These are phyloP conservation scores for Tylochromis polylepis DNA, from an alignment of 2,113 vertebrate species.

Conservation along the genomic window DNA sequence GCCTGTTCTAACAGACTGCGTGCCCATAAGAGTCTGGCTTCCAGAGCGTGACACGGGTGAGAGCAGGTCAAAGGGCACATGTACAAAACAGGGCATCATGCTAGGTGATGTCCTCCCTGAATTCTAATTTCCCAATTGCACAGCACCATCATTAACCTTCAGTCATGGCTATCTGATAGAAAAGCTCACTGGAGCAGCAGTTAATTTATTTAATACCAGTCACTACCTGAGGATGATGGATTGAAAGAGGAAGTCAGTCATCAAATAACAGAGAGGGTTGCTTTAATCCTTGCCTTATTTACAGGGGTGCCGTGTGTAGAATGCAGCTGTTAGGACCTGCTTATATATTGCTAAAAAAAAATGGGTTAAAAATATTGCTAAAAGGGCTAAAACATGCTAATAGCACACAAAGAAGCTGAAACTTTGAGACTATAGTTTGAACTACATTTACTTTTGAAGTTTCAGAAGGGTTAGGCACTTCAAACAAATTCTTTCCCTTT, in stretches of 20 bases:
- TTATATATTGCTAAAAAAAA: not conserved
- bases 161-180: constrained; percentile 55
- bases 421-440: not conserved
- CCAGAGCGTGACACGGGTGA: not conserved
- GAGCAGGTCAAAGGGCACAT: constrained; percentile 36
- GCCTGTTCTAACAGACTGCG: not conserved
- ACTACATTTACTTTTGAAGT: not conserved
- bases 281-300: constrained; percentile 35
- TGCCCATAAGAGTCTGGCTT: not conserved
- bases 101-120: not conserved
- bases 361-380: not conserved
- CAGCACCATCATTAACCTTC: constrained; percentile 65
- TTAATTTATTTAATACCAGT: constrained; percentile 63
- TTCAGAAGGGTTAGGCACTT: not conserved
- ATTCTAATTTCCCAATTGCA: constrained; percentile 10
- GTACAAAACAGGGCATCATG: constrained; percentile 24
- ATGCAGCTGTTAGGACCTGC: not conserved
- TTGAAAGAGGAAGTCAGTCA: constrained; percentile 44
- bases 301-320: not conserved
- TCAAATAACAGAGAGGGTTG: constrained; percentile 4
- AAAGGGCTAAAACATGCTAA: not conserved
- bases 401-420: not conserved
- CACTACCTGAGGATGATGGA: constrained; percentile 25
- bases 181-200: constrained; percentile 48
- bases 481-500: not conserved